phyloP scores from a whole-genome alignment of 2,888 invertebrate species.

The Deroplatys truncata region DNA sequence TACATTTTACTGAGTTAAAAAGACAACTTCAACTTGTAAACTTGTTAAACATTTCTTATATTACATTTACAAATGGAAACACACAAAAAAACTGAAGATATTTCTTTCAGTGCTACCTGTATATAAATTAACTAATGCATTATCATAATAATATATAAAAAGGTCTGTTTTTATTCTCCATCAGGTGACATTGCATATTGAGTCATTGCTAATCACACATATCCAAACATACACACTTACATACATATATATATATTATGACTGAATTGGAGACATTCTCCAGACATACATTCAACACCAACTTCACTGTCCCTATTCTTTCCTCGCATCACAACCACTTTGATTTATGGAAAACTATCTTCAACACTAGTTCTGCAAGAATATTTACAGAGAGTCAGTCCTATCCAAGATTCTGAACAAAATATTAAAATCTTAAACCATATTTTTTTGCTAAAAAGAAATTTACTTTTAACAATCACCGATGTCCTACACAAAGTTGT shows the following conservation, averaged over 20 bases:
- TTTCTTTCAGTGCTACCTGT: conserved; percentile 18
- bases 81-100: conserved; percentile 23
- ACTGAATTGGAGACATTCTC: not conserved
- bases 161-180: conserved; percentile 16
- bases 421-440: not conserved
- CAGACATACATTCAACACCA: not conserved
- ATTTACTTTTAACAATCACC: not conserved
- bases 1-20: too few relatives aligned
- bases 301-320: not conserved
- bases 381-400: not conserved
- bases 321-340: not conserved
- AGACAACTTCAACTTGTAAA: conserved; percentile 1
- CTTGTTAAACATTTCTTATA: conserved; percentile 30
- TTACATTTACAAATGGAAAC: conserved; percentile 31
- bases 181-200: not conserved
- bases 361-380: not conserved
- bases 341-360: not conserved
- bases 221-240: not conserved
- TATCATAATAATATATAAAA: conserved; percentile 24
- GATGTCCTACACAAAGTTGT: not conserved
- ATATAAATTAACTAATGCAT: conserved; percentile 25
- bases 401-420: not conserved
- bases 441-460: not conserved
- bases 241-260: not conserved
- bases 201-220: not conserved